A percentile compares a stretch with the other conserved stretches of the same genome.
Conservation (phyloP, 2,797 vertebrate genomes). For the Myiotriccus ornatus region DNA sequence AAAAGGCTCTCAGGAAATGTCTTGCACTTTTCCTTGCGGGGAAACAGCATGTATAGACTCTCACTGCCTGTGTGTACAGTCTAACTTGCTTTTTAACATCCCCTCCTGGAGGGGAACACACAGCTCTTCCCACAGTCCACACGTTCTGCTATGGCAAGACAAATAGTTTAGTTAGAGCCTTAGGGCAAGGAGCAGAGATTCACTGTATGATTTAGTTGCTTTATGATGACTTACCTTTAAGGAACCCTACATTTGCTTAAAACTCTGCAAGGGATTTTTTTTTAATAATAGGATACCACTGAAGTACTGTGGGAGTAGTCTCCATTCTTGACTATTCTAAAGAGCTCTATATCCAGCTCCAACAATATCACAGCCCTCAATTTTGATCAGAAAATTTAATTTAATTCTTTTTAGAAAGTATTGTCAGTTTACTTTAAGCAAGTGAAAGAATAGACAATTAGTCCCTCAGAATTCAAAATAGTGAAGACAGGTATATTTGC, state of each 20-base stretch:
- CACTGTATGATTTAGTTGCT: not conserved
- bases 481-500: not conserved
- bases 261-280: not conserved
- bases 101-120: not conserved
- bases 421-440: not conserved
- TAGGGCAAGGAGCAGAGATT: not conserved
- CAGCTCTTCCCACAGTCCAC: not conserved
- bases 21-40: not conserved
- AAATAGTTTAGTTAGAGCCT: not conserved
- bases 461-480: not conserved
- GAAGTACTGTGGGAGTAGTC: not conserved
- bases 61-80: not conserved
- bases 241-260: not conserved
- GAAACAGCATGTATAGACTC: not conserved
- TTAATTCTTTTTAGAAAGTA: not conserved
- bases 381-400: conserved; percentile 29
- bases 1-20: not conserved
- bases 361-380: not conserved
- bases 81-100: not conserved
- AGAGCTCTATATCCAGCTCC: not conserved
- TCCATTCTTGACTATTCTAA: not conserved
- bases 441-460: not conserved
- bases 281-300: not conserved
- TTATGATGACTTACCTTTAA: not conserved
- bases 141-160: not conserved